Evolutionary conservation across 92 coral and sea anemone species (phyloP), one percentile per base, ranked within the genome.

Genomic region (Zoanthus gigantus): DNA sequence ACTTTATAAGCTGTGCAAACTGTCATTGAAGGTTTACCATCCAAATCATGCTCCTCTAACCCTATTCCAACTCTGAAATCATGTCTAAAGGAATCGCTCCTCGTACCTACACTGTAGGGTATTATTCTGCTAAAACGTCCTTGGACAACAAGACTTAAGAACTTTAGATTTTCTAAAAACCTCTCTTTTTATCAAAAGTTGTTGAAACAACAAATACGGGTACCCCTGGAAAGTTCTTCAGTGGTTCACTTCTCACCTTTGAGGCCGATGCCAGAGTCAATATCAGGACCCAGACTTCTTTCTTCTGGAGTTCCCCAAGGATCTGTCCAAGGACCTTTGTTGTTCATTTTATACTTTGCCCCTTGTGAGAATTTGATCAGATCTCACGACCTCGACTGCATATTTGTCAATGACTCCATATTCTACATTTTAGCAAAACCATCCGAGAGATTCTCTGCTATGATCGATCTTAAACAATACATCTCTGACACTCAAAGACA

Each of bases 51-150:
- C n/a, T n/a, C n/a, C n/a, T n/a, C n/a, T n/a, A n/a, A n/a, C n/a
- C n/a, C n/a, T n/a, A n/a, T n/a, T n/a, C n/a, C 54, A 72, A 72
- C 23, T 72, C 42, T 84, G 78, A 84, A 84, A 71, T 84, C 63
- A 45, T 84, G 80, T n/a, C 76, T 84, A 61, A 45, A 84, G 2
- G 80, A 71, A 48, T 76, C 68, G 48, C 77, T 83, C 9, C 77
- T 78, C 14, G 77, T 45, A 0, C 31, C 56, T 17, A 79, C 84
- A 9, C 5, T 12, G 11, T 48, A 30, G 10, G 76, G 30, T 13
- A 71, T 30, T n/a, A 7, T 14, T 34, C 32, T 48, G 31, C 47
- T 71, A 71, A 71, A 6, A 44, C 48, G 0, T 30, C 76, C 2
- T 2, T 71, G 46, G 76, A 71, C 76, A 71, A 71, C 14, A 48